phyloP scores from a whole-genome alignment of 2,113 vertebrate genomes.

The Heliornis fulica region DNA sequence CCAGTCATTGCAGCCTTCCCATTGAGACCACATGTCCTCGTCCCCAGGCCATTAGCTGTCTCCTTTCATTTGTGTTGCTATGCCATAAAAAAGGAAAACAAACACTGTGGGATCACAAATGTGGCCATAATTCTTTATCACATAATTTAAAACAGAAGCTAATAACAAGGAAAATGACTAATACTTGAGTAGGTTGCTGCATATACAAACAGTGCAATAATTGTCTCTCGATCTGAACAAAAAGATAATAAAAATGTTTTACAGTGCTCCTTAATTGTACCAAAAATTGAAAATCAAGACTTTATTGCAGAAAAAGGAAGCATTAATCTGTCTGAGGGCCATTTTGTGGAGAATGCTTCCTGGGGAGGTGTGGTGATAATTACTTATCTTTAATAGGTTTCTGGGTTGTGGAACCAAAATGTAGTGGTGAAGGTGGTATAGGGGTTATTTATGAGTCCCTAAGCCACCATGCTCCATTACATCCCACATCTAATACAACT shows the following conservation, averaged over 20 bases:
- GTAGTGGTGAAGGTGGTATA: neutral
- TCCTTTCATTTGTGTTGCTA: constrained; percentile 43
- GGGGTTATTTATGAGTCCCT: constrained; percentile 1
- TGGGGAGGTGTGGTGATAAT: constrained; percentile 17
- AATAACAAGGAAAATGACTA: constrained; percentile 67
- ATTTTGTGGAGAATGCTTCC: constrained; percentile 51
- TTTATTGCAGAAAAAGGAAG: constrained; percentile 62
- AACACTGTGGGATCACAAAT: constrained; percentile 49
- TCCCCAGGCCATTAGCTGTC: constrained; percentile 43
- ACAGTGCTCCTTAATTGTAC: constrained; percentile 56
- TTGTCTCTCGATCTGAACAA: constrained; percentile 63
- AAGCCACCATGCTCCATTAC: neutral
- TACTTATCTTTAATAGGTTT: constrained; percentile 47
- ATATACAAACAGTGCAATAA: constrained; percentile 66
- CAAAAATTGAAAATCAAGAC: constrained; percentile 67
- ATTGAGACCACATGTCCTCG: neutral
- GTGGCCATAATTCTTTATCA: constrained; percentile 57
- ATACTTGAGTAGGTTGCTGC: constrained; percentile 63
- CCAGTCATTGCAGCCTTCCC: constrained; percentile 25
- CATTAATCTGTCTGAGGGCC: constrained; percentile 56
- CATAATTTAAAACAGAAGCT: constrained; percentile 63
- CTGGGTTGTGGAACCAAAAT: neutral
- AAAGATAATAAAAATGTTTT: constrained; percentile 72
- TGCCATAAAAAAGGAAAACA: constrained; percentile 49
- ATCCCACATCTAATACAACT: neutral